Percentiles rank a stretch among this genome's conserved stretches.
Evolutionary conservation across 2,113 vertebrate species (phyloP).

Genomic region (Pavo muticus): DNA sequence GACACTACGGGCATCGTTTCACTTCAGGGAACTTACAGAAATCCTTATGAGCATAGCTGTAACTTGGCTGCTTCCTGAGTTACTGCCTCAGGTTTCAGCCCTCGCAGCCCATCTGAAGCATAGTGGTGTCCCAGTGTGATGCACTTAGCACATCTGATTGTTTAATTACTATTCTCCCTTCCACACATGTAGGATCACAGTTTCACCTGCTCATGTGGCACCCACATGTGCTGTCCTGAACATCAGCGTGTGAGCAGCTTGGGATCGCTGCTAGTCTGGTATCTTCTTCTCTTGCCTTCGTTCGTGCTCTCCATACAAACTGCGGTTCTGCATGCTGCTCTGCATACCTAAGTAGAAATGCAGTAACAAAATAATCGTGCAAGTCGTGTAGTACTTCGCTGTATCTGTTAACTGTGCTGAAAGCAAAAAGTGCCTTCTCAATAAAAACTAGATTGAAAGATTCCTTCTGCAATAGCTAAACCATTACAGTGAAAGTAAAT

Average conservation of each 20-base stretch:
- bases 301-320: rapidly evolving
- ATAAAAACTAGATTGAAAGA: neutral
- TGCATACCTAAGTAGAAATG: neutral
- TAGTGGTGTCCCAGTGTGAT: slow-evolving; percentile 17
- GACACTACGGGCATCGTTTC: neutral
- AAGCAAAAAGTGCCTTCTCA: neutral
- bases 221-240: slow-evolving; percentile 50
- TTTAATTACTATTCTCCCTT: slow-evolving; percentile 52
- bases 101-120: slow-evolving; percentile 9
- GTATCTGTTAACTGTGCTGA: neutral
- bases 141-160: slow-evolving; percentile 58
- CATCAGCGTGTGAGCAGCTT: neutral
- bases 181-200: neutral
- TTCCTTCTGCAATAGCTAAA: neutral
- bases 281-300: neutral
- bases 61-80: neutral
- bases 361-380: neutral
- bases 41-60: neutral
- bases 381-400: neutral
- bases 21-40: neutral
- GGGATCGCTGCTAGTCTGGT: slow-evolving; percentile 21
- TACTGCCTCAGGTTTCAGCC: neutral
- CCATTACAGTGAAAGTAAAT: neutral
- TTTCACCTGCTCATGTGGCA: slow-evolving; percentile 67
- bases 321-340: rapidly evolving